A percentile compares a stretch with the other conserved stretches of the same genome.
phyloP scores from a whole-genome alignment of 2,113 vertebrate species.

The Chaetura pelagica region DNA sequence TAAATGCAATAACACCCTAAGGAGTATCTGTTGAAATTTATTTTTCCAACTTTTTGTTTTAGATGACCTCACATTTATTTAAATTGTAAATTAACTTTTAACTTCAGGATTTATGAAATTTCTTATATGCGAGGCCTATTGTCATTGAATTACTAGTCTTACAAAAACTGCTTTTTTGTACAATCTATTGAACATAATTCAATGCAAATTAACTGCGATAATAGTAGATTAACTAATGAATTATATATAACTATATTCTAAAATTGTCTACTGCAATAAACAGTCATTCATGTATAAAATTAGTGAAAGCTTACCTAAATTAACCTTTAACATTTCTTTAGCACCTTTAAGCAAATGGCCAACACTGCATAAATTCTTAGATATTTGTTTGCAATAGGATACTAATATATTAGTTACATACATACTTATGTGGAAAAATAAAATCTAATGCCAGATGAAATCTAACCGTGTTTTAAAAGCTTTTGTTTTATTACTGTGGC shows the following conservation, averaged over 20 bases:
- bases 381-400: neutral
- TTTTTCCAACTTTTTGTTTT: neutral
- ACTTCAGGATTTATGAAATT: neutral
- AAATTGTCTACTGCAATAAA: neutral
- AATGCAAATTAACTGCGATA: neutral
- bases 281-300: neutral
- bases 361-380: neutral
- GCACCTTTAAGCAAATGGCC: neutral
- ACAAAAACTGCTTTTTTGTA: neutral
- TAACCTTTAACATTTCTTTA: neutral
- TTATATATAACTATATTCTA: neutral
- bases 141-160: neutral
- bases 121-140: neutral
- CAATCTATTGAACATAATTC: neutral
- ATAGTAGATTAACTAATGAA: neutral
- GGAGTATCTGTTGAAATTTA: neutral
- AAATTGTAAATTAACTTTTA: neutral
- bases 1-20: neutral
- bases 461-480: neutral
- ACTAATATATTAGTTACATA: neutral
- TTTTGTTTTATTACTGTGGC: neutral
- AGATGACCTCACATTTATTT: neutral
- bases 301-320: neutral
- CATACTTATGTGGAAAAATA: neutral
- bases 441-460: neutral